phyloP scores from a whole-genome alignment of 53 echinoderm and acorn worm species.

The Echinometra lucunter region DNA sequence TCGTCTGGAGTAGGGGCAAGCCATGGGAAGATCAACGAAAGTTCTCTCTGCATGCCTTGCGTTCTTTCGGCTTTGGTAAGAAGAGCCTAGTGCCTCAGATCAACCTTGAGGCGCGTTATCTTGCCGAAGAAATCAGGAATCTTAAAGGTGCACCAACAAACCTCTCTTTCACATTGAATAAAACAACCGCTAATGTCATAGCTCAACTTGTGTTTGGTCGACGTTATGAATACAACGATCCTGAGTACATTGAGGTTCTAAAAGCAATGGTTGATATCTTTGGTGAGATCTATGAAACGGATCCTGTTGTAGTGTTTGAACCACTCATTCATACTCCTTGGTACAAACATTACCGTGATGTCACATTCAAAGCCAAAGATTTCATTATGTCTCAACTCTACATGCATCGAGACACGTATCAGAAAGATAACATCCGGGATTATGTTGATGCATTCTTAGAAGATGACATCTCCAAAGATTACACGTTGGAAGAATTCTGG shows the following conservation, averaged over 20 bases:
- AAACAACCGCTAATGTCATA: constrained; percentile 52
- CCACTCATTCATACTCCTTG: constrained; percentile 42
- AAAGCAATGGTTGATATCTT: constrained; percentile 9
- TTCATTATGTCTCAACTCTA: constrained; percentile 15
- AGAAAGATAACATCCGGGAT: constrained; percentile 1
- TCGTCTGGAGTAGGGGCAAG: constrained; percentile 44
- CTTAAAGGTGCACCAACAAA: background rate
- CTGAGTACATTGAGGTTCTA: constrained; percentile 29
- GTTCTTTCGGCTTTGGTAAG: constrained; percentile 52
- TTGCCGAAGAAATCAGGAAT: constrained; percentile 6
- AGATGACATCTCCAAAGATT: constrained; percentile 24
- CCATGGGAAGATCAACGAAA: constrained; percentile 32
- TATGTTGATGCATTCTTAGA: constrained; percentile 27
- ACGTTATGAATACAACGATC: constrained; percentile 43
- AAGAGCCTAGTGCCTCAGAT: constrained; percentile 57
- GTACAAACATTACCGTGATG: constrained; percentile 23
- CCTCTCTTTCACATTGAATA: background rate
- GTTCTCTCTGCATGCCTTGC: constrained; percentile 19
- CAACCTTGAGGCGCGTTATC: constrained; percentile 30
- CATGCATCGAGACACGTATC: constrained; percentile 11
- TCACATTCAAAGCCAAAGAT: background rate
- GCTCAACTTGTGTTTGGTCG: constrained; percentile 47
- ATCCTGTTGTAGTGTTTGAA: constrained; percentile 1
- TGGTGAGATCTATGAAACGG: background rate
- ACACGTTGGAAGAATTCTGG: constrained; percentile 25